Evolutionary conservation across 2,113 vertebrate genomes (phyloP), one percentile per base, ranked within the genome.

Genomic region (Etia nguti): DNA sequence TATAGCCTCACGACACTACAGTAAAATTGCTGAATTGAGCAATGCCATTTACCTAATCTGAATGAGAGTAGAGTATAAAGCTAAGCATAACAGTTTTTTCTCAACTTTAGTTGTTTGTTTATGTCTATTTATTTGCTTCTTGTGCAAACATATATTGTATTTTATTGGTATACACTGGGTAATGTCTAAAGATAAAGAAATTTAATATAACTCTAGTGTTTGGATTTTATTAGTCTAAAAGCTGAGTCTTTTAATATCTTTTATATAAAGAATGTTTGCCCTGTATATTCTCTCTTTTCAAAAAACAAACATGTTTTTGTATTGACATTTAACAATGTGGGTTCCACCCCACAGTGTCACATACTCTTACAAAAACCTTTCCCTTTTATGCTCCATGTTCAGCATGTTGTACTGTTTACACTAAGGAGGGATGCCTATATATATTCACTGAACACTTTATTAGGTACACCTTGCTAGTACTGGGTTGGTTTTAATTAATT

Each of bases 281-380:
- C 18, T 0, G 0, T 34, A n/a, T 65, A 65, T 65, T 38, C 18
- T 65, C 31, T 38, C 31, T 18, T 65, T 65, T 38, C 31, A 65
- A 65, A 36, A 16, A 2, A 38, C 1, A 34, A 43, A 29, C 29
- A 29, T 2, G 1, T 65, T 65, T 90, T 94, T 65, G 87, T 83
- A 86, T 52, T 34, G 60, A 8, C 16, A 79, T 22, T 16, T 10
- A 79, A 89, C 88, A 90, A 68, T 83, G 91, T 94, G 88, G 3
- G 5, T 54, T 9, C 84, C 20, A 10, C 13, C 6, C 16, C 38
- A 54, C 93, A 93, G 88, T 62, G 11, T 38, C 34, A 68, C 6
- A 68, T 68, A 68, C 62, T 68, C 62, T 38, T 38, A 65, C 60
- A 65, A 65, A 65, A 65, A 65, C 18, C 18, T 8, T 65, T 65